Evolutionary conservation across 2,797 vertebrate genomes (phyloP), one percentile per base, ranked within the genome.

Genomic region (Schizothorax lantsangensis): DNA sequence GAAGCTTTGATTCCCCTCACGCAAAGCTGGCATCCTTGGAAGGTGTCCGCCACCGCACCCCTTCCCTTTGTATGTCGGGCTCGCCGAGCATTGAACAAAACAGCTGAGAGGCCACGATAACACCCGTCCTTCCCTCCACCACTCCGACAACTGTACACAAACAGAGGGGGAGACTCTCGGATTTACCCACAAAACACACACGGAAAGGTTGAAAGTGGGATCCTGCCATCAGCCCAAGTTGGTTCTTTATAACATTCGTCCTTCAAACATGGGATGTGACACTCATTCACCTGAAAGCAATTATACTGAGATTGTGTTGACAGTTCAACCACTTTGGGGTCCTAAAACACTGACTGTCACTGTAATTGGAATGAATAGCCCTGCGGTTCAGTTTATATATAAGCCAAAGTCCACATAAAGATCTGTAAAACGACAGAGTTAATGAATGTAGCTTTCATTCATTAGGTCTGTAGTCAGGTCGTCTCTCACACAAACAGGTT

Each of bases 91-190:
- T 91, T 80, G 89, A 66, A 8, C 89, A 90, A 90, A 85, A 89
- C 92, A 94, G 92, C 93, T 92, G 93, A 93, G 91, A 91, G 91
- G 91, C 91, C 86, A 78, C 88, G 92, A 94, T 93, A 93, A 92
- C 33, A 80, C 81, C 36, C 21, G n/a, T 49, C 77, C 49, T 40
- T 74, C 74, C 33, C 33, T 72, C 30, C 49, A 12, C 64, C 47
- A 21, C 38, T 57, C 38, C 12, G 14, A 84, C 33, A 68, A 69
- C 15, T 68, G 62, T 64, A 73, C 43, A 71, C 78, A 81, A 52
- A 57, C 81, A 79, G 26, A 38, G 23, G 43, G 83, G 36, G 23
- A 57, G n/a, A 82, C 71, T 78, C 19, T 1, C 36, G 6, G 36
- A 83, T 54, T 86, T 83, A 83, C 54, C 11, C 66, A 86, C 40